These are phyloP conservation scores for Plectrocnemia conspersa DNA, from an alignment of 1,140 invertebrate species.

Conservation along the genomic window DNA sequence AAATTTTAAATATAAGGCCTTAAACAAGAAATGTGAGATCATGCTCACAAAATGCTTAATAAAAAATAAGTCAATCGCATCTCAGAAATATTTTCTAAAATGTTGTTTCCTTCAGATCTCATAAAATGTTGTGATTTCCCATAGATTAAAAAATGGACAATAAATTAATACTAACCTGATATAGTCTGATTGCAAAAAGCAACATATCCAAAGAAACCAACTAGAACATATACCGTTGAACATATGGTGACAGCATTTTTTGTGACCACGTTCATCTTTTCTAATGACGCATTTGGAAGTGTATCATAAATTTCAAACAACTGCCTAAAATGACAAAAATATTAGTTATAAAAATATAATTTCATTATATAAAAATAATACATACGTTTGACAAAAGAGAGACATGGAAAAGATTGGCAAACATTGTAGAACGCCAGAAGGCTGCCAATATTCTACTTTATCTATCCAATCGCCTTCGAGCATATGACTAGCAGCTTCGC, in stretches of 20 bases:
- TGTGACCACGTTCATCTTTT: conserved; percentile 84
- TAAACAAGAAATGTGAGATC: too few species aligned
- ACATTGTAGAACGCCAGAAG: conserved; percentile 79
- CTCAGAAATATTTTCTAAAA: too few species aligned
- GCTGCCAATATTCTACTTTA: conserved; percentile 78
- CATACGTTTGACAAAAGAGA: conserved; percentile 88
- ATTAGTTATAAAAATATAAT: conserved; percentile 1
- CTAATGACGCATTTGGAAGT: conserved; percentile 79
- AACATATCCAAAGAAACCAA: conserved; percentile 94
- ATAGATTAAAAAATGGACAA: too few species aligned
- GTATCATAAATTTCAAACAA: conserved; percentile 93
- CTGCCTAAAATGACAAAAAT: conserved; percentile 61
- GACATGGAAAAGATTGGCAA: conserved; percentile 95
- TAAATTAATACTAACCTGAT: conserved; percentile 61
- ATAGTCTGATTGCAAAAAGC: conserved; percentile 74
- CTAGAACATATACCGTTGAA: conserved; percentile 76
- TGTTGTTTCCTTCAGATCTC: too few species aligned
- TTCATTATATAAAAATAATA: conserved; percentile 8
- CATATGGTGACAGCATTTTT: conserved; percentile 88
- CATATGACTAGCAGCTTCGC: conserved; percentile 70
- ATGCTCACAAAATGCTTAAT: too few species aligned
- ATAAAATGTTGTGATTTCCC: too few species aligned
- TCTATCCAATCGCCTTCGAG: conserved; percentile 67
- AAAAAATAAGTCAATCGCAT: too few species aligned
- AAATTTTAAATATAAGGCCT: too few species aligned